Base-by-base conservation (phyloP, 1,140 invertebrate genomes). In the Asobara japonica region DNA sequence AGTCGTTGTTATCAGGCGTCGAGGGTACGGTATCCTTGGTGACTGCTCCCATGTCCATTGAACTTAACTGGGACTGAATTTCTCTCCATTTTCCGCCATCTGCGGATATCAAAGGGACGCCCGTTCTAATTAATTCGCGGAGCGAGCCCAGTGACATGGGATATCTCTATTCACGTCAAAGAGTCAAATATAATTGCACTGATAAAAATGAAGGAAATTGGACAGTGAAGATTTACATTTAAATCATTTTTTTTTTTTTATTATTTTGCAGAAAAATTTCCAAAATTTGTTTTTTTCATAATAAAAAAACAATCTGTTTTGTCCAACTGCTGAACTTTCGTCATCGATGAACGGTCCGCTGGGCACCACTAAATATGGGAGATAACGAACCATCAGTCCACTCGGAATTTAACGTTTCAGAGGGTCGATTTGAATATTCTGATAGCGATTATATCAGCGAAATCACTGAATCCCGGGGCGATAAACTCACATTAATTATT, bases 351-450 rank as follows among this genome's bases (percentile, higher is more conserved):
- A 41, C 36, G 65, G 65, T 67, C 48, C 38, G 27, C 13, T 48
- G 41, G 41, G 41, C 65, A 48, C 36, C 45, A 67, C 20, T 48
- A 67, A 67, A 67, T 67, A 67, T 38, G 20, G 25, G 36, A 67
- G 36, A 67, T 45, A 67, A 67, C 36, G 38, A 67, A 67, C 8
- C 36, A 27, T 66, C 36, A 67, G 48, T 45, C 36, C 16, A 45
- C 11, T 11, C 20, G 27, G 18, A 67, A 67, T 67, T 67, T 48
- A 45, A 67, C 36, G 36, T 45, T 67, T 67, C 36, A 45, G 8
- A 25, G 36, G 38, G 3, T 30, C 29, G 11, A 29, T 45, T 45
- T 22, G 36, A 45, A 45, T 20, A 56, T 56, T 56, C 20, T 13
- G 51, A 56, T 56, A 56, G 25, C 20, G 25, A 56, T 56, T 56